These are phyloP conservation scores for Bembecia ichneumoniformis DNA, from an alignment of 2,888 invertebrate species.

Conservation along the genomic window DNA sequence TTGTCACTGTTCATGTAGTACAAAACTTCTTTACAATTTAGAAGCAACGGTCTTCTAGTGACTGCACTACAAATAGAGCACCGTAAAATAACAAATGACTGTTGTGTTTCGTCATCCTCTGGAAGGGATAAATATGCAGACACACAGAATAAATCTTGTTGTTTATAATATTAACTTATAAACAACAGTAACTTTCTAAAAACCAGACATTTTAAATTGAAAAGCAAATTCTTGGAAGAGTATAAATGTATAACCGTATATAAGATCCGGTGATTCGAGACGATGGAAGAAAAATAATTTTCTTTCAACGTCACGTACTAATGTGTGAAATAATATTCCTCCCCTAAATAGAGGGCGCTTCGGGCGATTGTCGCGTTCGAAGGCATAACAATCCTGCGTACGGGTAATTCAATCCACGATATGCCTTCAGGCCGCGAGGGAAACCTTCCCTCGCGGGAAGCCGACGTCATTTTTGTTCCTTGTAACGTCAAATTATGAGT, in stretches of 20 bases:
- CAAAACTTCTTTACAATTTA: too few species aligned
- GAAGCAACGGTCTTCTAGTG: too few species aligned
- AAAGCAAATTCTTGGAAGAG: too few species aligned
- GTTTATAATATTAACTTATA: too few species aligned
- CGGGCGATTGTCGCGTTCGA: slow-evolving; percentile 28
- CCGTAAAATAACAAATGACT: too few species aligned
- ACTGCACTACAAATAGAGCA: too few species aligned
- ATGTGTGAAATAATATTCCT: slow-evolving; percentile 33
- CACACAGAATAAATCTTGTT: too few species aligned
- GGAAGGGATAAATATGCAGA: too few species aligned
- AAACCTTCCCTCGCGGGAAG: slow-evolving; percentile 5
- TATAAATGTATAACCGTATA: slow-evolving; percentile 7
- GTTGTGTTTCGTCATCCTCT: too few species aligned
- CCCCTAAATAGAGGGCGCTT: slow-evolving; percentile 31
- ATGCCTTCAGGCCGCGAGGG: slow-evolving; percentile 15
- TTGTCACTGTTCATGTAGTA: too few species aligned
- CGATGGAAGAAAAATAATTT: slow-evolving; percentile 24
- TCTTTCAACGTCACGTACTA: slow-evolving; percentile 32
- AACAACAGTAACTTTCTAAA: too few species aligned
- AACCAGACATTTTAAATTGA: too few species aligned
- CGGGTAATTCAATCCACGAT: slow-evolving; percentile 19
- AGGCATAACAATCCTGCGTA: not conserved
- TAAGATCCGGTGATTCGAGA: slow-evolving; percentile 10
- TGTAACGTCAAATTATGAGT: not conserved
- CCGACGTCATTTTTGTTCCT: not conserved